Conservation (phyloP, 2,113 vertebrate genomes). For the Oxygymnocypris stewartii region DNA sequence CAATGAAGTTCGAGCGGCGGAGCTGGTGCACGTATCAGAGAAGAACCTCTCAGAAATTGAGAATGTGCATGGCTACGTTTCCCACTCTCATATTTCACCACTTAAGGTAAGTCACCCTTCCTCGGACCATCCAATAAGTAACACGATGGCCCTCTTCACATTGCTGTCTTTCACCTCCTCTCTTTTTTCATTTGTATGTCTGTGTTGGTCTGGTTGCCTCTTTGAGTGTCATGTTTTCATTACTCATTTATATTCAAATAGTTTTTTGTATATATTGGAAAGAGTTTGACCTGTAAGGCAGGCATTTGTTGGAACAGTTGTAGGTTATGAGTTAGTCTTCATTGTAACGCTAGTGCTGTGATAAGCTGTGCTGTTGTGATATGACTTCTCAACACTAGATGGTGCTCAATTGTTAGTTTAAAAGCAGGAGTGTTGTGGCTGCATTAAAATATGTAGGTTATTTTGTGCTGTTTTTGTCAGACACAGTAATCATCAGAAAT, state of each 20-base stretch:
- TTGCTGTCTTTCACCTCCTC: neutral
- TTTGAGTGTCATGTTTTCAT: neutral
- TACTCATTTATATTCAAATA: neutral
- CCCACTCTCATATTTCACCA: slow-evolving; percentile 95
- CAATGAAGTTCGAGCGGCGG: slow-evolving; percentile 86
- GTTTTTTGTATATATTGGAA: neutral
- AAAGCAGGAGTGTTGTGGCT: neutral
- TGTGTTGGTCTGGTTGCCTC: neutral
- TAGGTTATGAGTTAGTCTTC: neutral
- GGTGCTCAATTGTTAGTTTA: slow-evolving; percentile 45
- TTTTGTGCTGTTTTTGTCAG: neutral
- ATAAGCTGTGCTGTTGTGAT: slow-evolving; percentile 38
- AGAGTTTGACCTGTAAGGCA: neutral
- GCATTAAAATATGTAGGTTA: neutral
- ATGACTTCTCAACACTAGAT: slow-evolving; percentile 52
- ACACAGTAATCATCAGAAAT: neutral
- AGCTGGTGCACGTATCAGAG: slow-evolving; percentile 94
- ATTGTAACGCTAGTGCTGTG: neutral
- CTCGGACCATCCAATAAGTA: slow-evolving; percentile 23
- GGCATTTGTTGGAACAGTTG: neutral
- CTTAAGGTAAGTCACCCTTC: slow-evolving; percentile 83
- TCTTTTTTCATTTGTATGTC: slow-evolving; percentile 13
- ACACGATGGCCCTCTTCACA: slow-evolving; percentile 31
- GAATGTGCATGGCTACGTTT: slow-evolving; percentile 94
- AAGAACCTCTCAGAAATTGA: slow-evolving; percentile 97